Evolutionary conservation across 2,113 vertebrate genomes (phyloP).

Genomic region (Rutilus rutilus): DNA sequence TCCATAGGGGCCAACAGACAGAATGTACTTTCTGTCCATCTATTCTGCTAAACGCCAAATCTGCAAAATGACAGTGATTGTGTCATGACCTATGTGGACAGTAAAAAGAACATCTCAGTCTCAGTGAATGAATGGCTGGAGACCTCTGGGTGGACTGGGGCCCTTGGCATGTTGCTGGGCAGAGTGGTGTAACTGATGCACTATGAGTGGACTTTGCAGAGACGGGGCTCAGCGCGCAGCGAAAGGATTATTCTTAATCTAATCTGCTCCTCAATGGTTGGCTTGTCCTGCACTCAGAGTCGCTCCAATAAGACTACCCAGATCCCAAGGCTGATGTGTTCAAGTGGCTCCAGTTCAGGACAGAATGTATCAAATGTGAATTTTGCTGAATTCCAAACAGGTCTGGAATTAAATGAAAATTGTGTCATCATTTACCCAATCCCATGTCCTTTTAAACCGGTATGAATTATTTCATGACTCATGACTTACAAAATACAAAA

Average conservation of each 20-base stretch:
- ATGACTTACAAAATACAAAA: neutral
- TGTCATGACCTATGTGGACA: neutral
- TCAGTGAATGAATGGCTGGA: neutral
- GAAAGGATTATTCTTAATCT: slow-evolving; percentile 70
- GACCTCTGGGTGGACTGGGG: slow-evolving; percentile 8
- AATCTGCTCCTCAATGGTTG: slow-evolving; percentile 68
- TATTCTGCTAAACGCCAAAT: neutral
- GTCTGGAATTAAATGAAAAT: slow-evolving; percentile 4
- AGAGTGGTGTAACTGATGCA: slow-evolving; percentile 56
- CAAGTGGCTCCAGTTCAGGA: slow-evolving; percentile 54
- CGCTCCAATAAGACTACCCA: slow-evolving; percentile 60
- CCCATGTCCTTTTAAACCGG: neutral
- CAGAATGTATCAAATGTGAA: slow-evolving; percentile 37
- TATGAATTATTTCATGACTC: neutral
- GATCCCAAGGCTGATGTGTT: slow-evolving; percentile 55
- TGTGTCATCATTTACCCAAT: neutral
- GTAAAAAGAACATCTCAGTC: slow-evolving; percentile 12
- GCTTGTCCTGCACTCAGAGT: slow-evolving; percentile 59
- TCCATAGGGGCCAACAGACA: neutral
- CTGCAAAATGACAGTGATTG: slow-evolving; percentile 8
- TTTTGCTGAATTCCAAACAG: slow-evolving; percentile 20
- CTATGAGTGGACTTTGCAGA: slow-evolving; percentile 60
- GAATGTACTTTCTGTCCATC: neutral
- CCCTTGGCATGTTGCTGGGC: slow-evolving; percentile 15
- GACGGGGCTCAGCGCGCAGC: slow-evolving; percentile 47